phyloP scores from a whole-genome alignment of 2,888 invertebrate genomes.

The Melinopterus prodromus region DNA sequence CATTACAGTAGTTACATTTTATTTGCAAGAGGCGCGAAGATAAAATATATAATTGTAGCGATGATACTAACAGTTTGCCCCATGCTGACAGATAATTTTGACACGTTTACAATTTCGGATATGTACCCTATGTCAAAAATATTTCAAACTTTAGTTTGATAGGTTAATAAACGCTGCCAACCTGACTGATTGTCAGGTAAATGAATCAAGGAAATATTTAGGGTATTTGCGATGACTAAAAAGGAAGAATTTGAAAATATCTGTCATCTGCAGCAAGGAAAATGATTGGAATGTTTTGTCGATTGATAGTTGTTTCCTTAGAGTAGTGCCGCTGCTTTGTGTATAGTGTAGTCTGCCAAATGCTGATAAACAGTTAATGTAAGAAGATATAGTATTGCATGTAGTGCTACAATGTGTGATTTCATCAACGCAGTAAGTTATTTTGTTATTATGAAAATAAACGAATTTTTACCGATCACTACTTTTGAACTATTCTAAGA shows the following conservation, averaged over 20 bases:
- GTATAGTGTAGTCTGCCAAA: not conserved
- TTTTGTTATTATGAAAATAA: not conserved
- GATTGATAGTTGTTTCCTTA: not conserved
- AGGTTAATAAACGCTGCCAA: not conserved
- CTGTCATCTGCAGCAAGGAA: not conserved
- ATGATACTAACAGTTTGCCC: slow-evolving; percentile 37
- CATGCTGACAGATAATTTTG: slow-evolving; percentile 36
- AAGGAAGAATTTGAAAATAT: not conserved
- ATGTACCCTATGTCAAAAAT: not conserved
- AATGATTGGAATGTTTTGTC: not conserved
- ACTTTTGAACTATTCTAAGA: no score
- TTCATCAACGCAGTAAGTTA: not conserved
- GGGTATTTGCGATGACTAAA: not conserved
- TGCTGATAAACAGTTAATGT: not conserved
- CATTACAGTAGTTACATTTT: slow-evolving; percentile 33
- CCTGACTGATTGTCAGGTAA: not conserved
- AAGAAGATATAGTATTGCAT: not conserved
- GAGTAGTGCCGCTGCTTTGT: not conserved
- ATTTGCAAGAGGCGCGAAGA: slow-evolving; percentile 37
- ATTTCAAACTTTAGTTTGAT: not conserved
- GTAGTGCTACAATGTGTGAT: not conserved
- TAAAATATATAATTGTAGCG: slow-evolving; percentile 30
- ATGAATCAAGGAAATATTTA: not conserved
- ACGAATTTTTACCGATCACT: not conserved
- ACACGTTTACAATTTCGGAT: slow-evolving; percentile 16